Percentiles rank a stretch among this genome's conserved stretches.
Evolutionary conservation across 1,140 invertebrate species (phyloP).

Genomic region (Pseudobourletiella spinata): DNA sequence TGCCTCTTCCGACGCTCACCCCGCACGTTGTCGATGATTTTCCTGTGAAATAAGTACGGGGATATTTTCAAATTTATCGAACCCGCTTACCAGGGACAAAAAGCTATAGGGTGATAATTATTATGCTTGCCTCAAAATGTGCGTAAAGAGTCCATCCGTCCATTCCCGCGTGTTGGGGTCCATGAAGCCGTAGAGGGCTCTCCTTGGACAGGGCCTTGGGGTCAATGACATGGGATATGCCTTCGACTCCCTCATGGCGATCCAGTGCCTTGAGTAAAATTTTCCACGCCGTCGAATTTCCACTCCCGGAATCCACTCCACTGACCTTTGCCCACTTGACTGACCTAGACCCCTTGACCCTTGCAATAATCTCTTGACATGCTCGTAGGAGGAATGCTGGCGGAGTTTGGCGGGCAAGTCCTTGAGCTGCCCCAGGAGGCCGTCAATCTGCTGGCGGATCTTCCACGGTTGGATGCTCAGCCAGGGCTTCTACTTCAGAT

Average conservation of each 20-base stretch:
- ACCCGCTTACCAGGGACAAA: not conserved
- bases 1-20: conserved; percentile 98
- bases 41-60: conserved; percentile 50
- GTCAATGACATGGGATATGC: conserved; percentile 97
- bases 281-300: conserved; percentile 94
- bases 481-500: conserved; percentile 97
- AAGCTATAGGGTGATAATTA: not conserved
- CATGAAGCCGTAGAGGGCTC: conserved; percentile 89
- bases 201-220: conserved; percentile 99
- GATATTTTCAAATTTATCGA: not conserved
- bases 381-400: conserved; percentile 97
- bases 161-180: conserved; percentile 99
- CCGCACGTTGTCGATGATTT: conserved; percentile 98
- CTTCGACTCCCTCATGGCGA: conserved; percentile 86
- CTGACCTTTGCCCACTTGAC: conserved; percentile 77
- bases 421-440: conserved; percentile 85
- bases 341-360: too few species aligned
- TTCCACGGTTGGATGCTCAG: conserved; percentile 94
- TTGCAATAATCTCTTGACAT: conserved; percentile 89
- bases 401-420: conserved; percentile 89
- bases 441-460: conserved; percentile 86
- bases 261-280: conserved; percentile 92
- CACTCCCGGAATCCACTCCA: conserved; percentile 95
- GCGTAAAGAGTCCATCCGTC: conserved; percentile 98
- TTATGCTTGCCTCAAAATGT: conserved; percentile 78